Evolutionary conservation across 37 sponge, comb jelly and placozoan species (phyloP).

Genomic region (Hexactinellida sp.): DNA sequence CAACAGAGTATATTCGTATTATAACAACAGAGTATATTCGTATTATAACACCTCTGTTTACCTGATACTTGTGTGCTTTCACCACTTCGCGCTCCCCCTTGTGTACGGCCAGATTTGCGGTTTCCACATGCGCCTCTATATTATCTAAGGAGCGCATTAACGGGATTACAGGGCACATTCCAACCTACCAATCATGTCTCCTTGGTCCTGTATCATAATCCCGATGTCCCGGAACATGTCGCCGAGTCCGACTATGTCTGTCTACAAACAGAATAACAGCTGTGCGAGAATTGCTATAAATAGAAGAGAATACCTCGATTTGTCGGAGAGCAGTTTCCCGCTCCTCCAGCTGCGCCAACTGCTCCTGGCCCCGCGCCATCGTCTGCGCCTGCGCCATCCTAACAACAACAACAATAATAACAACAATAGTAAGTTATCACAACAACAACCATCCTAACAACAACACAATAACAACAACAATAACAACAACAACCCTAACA

Average conservation of each 20-base stretch:
- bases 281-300: too few species aligned
- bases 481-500: background rate
- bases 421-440: background rate
- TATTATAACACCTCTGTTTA: background rate
- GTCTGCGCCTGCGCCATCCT: background rate
- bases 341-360: conserved; percentile 2
- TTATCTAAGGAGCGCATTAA: too few species aligned
- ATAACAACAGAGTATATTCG: background rate
- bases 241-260: conserved; percentile 64
- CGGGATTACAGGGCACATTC: too few species aligned
- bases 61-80: conserved; percentile 44
- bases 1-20: background rate
- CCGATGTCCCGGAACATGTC: conserved; percentile 77
- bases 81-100: conserved; percentile 42
- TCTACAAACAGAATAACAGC: conserved; percentile 33
- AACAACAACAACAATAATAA: background rate
- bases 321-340: background rate
- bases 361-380: background rate
- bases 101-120: conserved; percentile 29
- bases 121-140: conserved; percentile 57
- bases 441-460: background rate
- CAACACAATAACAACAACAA: background rate
- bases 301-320: background rate
- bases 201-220: conserved; percentile 77
- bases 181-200: conserved; percentile 66